phyloP scores from a whole-genome alignment of 2,113 vertebrate species.

The Anolis carolinensis region DNA sequence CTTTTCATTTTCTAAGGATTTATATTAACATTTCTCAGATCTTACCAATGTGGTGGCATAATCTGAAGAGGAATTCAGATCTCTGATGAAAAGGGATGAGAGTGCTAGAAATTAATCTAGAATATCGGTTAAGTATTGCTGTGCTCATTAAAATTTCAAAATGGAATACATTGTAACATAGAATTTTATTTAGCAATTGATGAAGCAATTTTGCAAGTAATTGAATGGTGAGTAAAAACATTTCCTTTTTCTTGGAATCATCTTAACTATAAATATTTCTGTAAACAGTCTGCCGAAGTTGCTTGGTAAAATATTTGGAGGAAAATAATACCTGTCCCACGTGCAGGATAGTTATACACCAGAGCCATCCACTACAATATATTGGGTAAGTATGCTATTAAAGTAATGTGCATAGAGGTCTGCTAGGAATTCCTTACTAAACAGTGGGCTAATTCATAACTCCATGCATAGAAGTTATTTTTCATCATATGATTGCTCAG shows the following conservation, averaged over 20 bases:
- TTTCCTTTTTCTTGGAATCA: neutral
- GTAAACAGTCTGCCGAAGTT: slow-evolving; percentile 93
- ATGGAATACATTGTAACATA: neutral
- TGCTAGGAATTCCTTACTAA: neutral
- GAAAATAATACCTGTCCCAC: slow-evolving; percentile 99
- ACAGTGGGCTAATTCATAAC: neutral
- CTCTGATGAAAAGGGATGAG: neutral
- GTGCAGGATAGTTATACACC: slow-evolving; percentile 98
- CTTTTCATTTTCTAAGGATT: neutral
- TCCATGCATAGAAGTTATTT: neutral
- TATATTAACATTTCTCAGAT: neutral
- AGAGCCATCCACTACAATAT: slow-evolving; percentile 98
- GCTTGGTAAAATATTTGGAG: slow-evolving; percentile 97
- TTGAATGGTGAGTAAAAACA: neutral
- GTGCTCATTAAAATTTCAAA: neutral
- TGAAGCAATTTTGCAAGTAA: neutral
- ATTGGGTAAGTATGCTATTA: slow-evolving; percentile 87
- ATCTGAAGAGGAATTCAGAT: neutral
- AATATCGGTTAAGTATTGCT: neutral
- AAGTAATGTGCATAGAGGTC: neutral
- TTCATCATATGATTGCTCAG: neutral
- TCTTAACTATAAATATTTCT: slow-evolving; percentile 33
- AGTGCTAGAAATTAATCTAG: neutral
- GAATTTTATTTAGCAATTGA: neutral
- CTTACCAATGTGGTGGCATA: neutral